These are phyloP conservation scores for Heteractis magnifica DNA, from an alignment of 92 coral and sea anemone genomes.

Conservation along the genomic window DNA sequence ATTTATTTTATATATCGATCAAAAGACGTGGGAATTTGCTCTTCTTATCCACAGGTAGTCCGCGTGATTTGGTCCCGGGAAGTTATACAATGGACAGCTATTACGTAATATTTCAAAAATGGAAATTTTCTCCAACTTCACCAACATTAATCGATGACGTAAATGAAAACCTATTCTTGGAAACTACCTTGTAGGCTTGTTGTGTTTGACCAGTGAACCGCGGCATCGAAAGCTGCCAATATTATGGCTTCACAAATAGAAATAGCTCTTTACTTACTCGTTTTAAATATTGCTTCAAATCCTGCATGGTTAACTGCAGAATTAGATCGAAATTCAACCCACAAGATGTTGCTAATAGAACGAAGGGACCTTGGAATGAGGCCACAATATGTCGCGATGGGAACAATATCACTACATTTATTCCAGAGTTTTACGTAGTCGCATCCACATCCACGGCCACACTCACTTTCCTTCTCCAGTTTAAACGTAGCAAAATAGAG, in stretches of 20 bases:
- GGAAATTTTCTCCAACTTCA: too few species aligned
- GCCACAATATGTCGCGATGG: neutral
- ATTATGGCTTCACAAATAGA: neutral
- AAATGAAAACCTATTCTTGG: too few species aligned
- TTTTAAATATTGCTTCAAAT: neutral
- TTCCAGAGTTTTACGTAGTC: slow-evolving; percentile 9
- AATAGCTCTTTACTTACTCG: neutral
- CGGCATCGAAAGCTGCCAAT: too few species aligned
- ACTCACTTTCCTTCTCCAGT: neutral
- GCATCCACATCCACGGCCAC: neutral
- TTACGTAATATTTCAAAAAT: too few species aligned
- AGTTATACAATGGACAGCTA: too few species aligned
- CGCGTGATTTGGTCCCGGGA: too few species aligned
- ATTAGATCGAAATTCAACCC: slow-evolving; percentile 15
- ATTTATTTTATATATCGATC: too few species aligned
- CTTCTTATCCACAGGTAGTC: too few species aligned
- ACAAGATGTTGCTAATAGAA: neutral
- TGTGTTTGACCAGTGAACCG: too few species aligned
- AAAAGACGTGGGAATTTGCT: too few species aligned
- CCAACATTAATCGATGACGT: too few species aligned
- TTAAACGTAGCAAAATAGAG: neutral
- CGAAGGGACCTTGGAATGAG: neutral
- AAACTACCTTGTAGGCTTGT: too few species aligned
- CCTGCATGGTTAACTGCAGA: neutral
- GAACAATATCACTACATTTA: neutral